A percentile compares a stretch with the other conserved stretches of the same genome.
These are phyloP conservation scores for Corythoichthys haematopterus DNA, from an alignment of 2,113 vertebrate genomes.

Conservation along the genomic window DNA sequence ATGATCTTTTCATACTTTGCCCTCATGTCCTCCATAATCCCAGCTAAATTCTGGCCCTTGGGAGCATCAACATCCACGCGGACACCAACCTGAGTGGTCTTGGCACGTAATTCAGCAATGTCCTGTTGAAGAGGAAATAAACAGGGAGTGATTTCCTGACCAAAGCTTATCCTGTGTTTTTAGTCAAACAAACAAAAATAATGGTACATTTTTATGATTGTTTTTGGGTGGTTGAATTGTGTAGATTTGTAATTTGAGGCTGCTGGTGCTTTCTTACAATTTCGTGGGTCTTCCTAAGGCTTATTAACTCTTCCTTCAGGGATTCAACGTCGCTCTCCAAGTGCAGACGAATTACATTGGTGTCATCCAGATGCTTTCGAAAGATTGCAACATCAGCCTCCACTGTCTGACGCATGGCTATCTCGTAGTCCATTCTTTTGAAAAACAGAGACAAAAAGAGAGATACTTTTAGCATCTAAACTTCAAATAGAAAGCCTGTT, in stretches of 20 bases:
- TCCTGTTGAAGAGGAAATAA: conserved; percentile 69
- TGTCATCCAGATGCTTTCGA: conserved; percentile 75
- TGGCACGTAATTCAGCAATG: conserved; percentile 66
- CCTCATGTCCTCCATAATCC: conserved; percentile 80
- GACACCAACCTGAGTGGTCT: conserved; percentile 68
- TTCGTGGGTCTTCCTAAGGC: conserved; percentile 78
- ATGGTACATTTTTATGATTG: background rate
- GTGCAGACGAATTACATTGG: conserved; percentile 64
- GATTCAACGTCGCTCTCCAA: conserved; percentile 74
- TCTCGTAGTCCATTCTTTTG: conserved; percentile 69
- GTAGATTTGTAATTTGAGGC: background rate
- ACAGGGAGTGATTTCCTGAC: conserved; percentile 34
- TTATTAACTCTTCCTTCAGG: conserved; percentile 80
- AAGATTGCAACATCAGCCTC: conserved; percentile 70
- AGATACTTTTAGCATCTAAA: background rate
- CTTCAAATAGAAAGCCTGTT: background rate
- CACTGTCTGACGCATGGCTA: conserved; percentile 58
- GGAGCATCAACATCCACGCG: conserved; percentile 82
- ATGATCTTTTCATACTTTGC: conserved; percentile 79
- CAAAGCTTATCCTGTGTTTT: conserved; percentile 17
- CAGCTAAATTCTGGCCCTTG: conserved; percentile 77
- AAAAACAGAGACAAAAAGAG: background rate
- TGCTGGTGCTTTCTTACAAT: conserved; percentile 59
- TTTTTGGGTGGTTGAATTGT: background rate
- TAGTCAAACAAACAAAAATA: conserved; percentile 14